phyloP scores from a whole-genome alignment of 2,797 vertebrate genomes.

The Pogonophryne albipinna region DNA sequence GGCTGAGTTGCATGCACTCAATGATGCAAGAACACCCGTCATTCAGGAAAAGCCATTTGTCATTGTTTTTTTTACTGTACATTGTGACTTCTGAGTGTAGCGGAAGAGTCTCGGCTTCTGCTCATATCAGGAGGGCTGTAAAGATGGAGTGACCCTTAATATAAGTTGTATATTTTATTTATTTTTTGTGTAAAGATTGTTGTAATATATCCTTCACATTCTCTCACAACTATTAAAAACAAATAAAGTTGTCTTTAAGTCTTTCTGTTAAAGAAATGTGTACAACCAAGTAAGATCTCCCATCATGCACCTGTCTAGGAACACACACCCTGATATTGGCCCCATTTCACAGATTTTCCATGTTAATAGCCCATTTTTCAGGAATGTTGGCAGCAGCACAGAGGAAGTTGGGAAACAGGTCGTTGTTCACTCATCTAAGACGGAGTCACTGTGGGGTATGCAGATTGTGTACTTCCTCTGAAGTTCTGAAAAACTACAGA shows the following conservation, averaged over 20 bases:
- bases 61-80: slow-evolving; percentile 10
- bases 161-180: slow-evolving; percentile 58
- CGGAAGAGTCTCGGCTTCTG: neutral
- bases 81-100: slow-evolving; percentile 10
- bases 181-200: slow-evolving; percentile 35
- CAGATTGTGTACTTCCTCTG: slow-evolving; percentile 85
- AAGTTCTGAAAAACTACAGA: slow-evolving; percentile 89
- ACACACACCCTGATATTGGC: neutral
- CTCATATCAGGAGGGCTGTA: slow-evolving; percentile 2
- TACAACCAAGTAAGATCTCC: neutral
- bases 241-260: neutral
- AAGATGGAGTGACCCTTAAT: slow-evolving; percentile 23
- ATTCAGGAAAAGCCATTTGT: slow-evolving; percentile 34
- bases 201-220: slow-evolving; percentile 18
- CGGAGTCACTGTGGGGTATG: slow-evolving; percentile 82
- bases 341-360: neutral
- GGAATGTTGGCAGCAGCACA: slow-evolving; percentile 9
- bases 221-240: slow-evolving; percentile 2
- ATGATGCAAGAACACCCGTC: slow-evolving; percentile 22
- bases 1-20: slow-evolving; percentile 24
- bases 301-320: neutral
- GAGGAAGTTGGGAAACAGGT: slow-evolving; percentile 11
- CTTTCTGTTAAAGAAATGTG: neutral
- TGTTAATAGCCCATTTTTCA: neutral
- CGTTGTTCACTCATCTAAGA: slow-evolving; percentile 82